These are phyloP conservation scores for Pterostichus madidus DNA, from an alignment of 2,888 invertebrate genomes.

Conservation along the genomic window DNA sequence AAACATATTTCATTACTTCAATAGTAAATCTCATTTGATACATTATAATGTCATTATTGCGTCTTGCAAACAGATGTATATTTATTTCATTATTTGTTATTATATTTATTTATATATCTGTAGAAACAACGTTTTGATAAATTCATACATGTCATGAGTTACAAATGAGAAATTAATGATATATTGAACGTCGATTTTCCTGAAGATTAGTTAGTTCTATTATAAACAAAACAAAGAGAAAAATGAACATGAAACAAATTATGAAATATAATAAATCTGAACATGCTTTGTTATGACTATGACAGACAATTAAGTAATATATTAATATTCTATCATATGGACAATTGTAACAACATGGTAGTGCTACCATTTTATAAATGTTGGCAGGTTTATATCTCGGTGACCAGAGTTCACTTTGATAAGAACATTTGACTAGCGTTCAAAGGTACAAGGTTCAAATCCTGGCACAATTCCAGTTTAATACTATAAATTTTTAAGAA, in stretches of 20 bases:
- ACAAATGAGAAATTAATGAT: slow-evolving; percentile 48
- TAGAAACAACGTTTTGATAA: slow-evolving; percentile 28
- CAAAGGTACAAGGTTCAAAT: too few relatives aligned
- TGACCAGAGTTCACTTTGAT: too few relatives aligned
- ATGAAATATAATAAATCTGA: slow-evolving; percentile 23
- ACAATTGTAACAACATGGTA: too few relatives aligned
- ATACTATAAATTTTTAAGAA: too few relatives aligned
- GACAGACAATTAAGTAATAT: not conserved
- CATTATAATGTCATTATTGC: not conserved
- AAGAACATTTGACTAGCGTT: too few relatives aligned
- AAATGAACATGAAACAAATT: not conserved
- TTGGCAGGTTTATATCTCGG: too few relatives aligned
- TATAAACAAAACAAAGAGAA: slow-evolving; percentile 9
- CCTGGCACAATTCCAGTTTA: too few relatives aligned
- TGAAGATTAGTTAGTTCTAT: not conserved
- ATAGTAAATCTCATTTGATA: too few relatives aligned
- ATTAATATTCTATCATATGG: too few relatives aligned
- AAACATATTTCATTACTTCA: too few relatives aligned
- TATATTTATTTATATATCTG: slow-evolving; percentile 19
- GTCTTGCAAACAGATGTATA: too few relatives aligned
- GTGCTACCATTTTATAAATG: too few relatives aligned
- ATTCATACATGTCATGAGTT: slow-evolving; percentile 1
- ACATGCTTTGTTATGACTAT: not conserved
- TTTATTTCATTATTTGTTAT: slow-evolving; percentile 8
- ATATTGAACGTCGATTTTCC: slow-evolving; percentile 35